These are phyloP conservation scores for Ptilorrhoa leucosticta DNA, from an alignment of 2,113 vertebrate genomes.

Conservation along the genomic window DNA sequence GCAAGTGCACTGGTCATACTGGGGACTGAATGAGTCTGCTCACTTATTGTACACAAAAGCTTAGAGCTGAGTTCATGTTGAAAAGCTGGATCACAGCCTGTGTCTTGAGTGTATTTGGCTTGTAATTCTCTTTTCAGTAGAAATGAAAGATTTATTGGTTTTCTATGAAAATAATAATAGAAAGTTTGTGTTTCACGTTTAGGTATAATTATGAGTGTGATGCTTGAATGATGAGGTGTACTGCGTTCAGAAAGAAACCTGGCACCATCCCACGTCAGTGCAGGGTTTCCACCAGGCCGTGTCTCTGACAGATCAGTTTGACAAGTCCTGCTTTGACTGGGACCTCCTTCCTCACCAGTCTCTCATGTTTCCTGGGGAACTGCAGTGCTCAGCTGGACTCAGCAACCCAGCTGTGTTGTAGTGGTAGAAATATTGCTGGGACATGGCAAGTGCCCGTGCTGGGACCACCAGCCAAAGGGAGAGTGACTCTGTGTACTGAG, in stretches of 20 bases:
- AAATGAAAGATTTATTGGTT: not conserved
- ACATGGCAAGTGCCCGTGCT: rapidly evolving
- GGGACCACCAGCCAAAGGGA: not conserved
- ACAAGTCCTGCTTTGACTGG: not conserved
- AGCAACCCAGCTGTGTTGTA: not conserved
- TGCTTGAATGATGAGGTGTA: slow-evolving; percentile 14
- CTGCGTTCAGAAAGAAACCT: not conserved
- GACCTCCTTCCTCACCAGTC: not conserved
- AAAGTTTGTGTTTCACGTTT: not conserved
- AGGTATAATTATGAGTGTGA: not conserved
- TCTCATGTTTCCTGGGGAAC: not conserved
- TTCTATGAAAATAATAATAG: not conserved
- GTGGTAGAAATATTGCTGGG: not conserved
- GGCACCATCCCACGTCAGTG: not conserved
- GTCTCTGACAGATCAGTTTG: not conserved
- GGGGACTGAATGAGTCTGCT: not conserved
- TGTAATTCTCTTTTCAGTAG: not conserved
- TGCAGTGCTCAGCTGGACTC: not conserved
- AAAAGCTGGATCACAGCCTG: not conserved
- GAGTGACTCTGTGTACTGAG: not conserved
- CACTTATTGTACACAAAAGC: not conserved
- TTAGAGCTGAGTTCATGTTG: not conserved
- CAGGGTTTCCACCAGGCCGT: not conserved
- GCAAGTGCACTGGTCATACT: not conserved
- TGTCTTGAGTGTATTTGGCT: not conserved